phyloP scores from a whole-genome alignment of 2,888 invertebrate genomes.

The Lycocerus yunnanus region DNA sequence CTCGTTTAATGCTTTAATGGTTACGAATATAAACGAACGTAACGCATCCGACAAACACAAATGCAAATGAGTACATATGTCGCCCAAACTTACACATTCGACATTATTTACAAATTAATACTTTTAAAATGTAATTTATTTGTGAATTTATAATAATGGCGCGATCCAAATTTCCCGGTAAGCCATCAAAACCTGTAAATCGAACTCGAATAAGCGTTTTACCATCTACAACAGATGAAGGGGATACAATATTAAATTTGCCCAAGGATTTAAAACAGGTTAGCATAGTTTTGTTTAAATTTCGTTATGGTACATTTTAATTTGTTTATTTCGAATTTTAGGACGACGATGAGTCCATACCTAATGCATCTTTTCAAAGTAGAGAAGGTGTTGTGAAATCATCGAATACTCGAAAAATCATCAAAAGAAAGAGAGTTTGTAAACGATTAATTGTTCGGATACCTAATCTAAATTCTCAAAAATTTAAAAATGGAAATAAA shows the following conservation, averaged over 20 bases:
- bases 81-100: conserved; percentile 12
- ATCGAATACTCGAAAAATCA: conserved; percentile 1
- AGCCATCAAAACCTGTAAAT: conserved; percentile 85
- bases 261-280: conserved; percentile 49
- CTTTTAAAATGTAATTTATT: conserved; percentile 5
- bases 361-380: not conserved
- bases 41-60: not conserved
- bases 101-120: conserved; percentile 6
- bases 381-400: not conserved
- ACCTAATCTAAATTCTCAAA: conserved; percentile 6
- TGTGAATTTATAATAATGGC: conserved; percentile 60
- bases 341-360: conserved; percentile 5
- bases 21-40: not conserved
- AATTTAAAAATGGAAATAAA: conserved; percentile 3
- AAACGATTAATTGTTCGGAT: conserved; percentile 13
- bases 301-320: not conserved
- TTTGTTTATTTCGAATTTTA: not conserved
- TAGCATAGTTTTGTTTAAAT: conserved; percentile 11
- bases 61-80: conserved; percentile 16
- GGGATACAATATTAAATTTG: conserved; percentile 45
- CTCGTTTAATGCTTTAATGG: not conserved
- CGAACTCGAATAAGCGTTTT: conserved; percentile 84
- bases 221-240: conserved; percentile 53
- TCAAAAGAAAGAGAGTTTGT: conserved; percentile 16
- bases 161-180: conserved; percentile 85